Evolutionary conservation across 2,888 invertebrate genomes (phyloP).

Genomic region (Leucoptera coffeella): DNA sequence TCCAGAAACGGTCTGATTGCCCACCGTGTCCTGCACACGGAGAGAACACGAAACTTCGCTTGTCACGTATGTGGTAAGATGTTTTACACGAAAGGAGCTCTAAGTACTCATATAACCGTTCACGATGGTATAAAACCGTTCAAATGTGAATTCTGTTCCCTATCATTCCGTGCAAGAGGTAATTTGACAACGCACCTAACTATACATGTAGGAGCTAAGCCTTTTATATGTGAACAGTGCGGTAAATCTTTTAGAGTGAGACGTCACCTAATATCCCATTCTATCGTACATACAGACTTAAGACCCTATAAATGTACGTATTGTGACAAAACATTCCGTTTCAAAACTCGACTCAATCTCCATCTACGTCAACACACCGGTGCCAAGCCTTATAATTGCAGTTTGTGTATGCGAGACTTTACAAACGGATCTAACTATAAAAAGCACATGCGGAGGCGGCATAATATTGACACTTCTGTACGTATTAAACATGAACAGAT

Average conservation of each 20-base stretch:
- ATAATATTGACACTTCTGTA: slow-evolving; percentile 30
- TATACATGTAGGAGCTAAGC: slow-evolving; percentile 30
- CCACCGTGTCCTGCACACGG: slow-evolving; percentile 35
- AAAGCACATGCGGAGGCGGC: slow-evolving; percentile 40
- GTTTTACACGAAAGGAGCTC: slow-evolving; percentile 40
- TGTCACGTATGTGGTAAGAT: slow-evolving; percentile 43
- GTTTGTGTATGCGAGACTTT: slow-evolving; percentile 32
- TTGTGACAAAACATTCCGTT: slow-evolving; percentile 37
- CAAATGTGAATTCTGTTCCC: slow-evolving; percentile 35
- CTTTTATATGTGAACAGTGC: slow-evolving; percentile 41
- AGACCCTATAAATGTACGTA: slow-evolving; percentile 35
- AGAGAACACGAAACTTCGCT: slow-evolving; percentile 30
- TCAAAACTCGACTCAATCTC: slow-evolving; percentile 34
- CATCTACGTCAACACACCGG: slow-evolving; percentile 43
- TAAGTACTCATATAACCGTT: slow-evolving; percentile 31
- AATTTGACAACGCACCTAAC: slow-evolving; percentile 34
- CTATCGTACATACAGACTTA: slow-evolving; percentile 37
- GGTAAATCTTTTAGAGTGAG: slow-evolving; percentile 38
- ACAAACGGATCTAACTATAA: slow-evolving; percentile 44
- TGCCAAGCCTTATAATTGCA: slow-evolving; percentile 34
- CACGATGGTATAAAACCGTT: slow-evolving; percentile 34
- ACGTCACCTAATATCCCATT: slow-evolving; percentile 39
- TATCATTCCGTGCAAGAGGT: slow-evolving; percentile 34
- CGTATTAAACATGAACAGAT: slow-evolving; percentile 16
- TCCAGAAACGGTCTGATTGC: slow-evolving; percentile 27